phyloP scores from a whole-genome alignment of 2,797 vertebrate genomes.

The Melanotaenia nigrans region DNA sequence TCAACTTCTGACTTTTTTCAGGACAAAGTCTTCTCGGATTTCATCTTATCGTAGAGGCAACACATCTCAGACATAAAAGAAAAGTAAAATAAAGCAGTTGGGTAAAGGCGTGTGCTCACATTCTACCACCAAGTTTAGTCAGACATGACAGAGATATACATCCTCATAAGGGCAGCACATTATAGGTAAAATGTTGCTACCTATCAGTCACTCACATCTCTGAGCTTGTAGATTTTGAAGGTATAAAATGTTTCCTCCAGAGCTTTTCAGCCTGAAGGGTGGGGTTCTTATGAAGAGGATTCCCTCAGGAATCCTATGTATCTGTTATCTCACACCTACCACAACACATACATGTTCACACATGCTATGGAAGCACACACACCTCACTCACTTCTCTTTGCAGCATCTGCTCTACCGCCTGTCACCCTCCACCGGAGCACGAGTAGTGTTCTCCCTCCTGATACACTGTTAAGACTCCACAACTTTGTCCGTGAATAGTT shows the following conservation, averaged over 20 bases:
- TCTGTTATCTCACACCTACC: slow-evolving; percentile 50
- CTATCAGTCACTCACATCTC: slow-evolving; percentile 51
- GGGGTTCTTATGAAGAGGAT: slow-evolving; percentile 43
- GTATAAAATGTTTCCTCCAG: slow-evolving; percentile 51
- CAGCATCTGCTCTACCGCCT: slow-evolving; percentile 75
- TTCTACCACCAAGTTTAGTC: slow-evolving; percentile 41
- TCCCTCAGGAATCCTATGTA: slow-evolving; percentile 52
- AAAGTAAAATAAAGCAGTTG: slow-evolving; percentile 51
- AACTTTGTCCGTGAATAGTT: slow-evolving; percentile 67
- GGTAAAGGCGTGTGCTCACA: slow-evolving; percentile 28
- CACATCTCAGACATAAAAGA: slow-evolving; percentile 47
- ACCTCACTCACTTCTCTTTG: slow-evolving; percentile 41
- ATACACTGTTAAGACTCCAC: slow-evolving; percentile 65
- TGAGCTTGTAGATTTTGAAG: slow-evolving; percentile 56
- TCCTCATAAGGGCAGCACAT: slow-evolving; percentile 25
- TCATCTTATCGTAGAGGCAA: slow-evolving; percentile 48
- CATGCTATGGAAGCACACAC: slow-evolving; percentile 18
- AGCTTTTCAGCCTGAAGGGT: slow-evolving; percentile 58
- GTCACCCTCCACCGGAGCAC: too few relatives aligned
- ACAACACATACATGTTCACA: slow-evolving; percentile 37
- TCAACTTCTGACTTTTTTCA: slow-evolving; percentile 5
- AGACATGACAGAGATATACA: slow-evolving; percentile 31
- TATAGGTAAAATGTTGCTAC: slow-evolving; percentile 57
- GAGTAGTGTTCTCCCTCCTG: slow-evolving; percentile 52
- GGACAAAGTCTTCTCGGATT: slow-evolving; percentile 39